phyloP scores from a whole-genome alignment of 2,888 invertebrate genomes.

The Thysanoteuthis rhombus region DNA sequence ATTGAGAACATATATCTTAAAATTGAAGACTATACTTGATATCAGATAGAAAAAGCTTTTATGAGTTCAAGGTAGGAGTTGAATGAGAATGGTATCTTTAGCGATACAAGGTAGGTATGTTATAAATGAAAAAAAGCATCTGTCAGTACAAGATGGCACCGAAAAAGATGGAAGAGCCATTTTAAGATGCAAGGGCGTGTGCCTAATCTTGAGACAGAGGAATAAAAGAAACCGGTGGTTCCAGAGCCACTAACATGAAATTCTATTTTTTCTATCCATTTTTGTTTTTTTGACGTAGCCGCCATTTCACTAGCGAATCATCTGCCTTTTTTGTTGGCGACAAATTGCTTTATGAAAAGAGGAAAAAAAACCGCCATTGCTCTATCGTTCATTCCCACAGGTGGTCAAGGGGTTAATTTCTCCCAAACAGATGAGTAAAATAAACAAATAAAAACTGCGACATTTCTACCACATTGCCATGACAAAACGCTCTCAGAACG shows the following conservation, averaged over 20 bases:
- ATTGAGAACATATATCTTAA: too few relatives aligned
- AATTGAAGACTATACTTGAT: background rate
- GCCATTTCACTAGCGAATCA: background rate
- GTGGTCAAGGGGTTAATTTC: background rate
- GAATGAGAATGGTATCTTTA: background rate
- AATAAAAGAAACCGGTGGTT: background rate
- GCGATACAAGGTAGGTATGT: background rate
- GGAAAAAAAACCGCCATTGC: background rate
- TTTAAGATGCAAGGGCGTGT: background rate
- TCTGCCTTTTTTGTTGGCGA: background rate
- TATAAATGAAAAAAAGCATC: background rate
- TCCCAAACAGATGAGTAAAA: background rate
- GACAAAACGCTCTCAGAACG: background rate
- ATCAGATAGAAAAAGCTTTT: background rate
- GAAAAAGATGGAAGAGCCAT: background rate
- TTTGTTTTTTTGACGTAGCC: background rate
- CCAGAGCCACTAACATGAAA: background rate
- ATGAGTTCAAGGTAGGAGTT: background rate
- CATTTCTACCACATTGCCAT: background rate
- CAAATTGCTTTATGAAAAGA: background rate
- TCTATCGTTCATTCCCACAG: background rate
- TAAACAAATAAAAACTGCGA: background rate
- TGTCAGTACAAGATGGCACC: background rate
- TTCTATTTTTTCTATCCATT: background rate
- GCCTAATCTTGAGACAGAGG: background rate